A percentile compares a stretch with the other conserved stretches of the same genome.
These are phyloP conservation scores for Tachina lurida DNA, from an alignment of 2,888 invertebrate genomes.

Conservation along the genomic window DNA sequence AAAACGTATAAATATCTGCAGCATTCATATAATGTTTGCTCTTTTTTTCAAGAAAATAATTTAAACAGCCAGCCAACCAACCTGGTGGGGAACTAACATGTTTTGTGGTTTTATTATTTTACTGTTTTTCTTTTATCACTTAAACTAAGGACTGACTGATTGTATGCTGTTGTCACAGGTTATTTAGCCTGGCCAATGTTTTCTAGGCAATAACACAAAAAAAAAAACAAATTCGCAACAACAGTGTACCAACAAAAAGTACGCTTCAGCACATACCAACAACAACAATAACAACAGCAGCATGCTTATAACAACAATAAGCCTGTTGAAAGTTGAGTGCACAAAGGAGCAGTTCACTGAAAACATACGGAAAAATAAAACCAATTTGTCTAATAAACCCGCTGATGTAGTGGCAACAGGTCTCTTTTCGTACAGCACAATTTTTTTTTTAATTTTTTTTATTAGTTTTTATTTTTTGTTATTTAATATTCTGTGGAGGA, in stretches of 20 bases:
- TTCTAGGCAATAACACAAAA: conserved; percentile 20
- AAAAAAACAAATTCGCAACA: conserved; percentile 36
- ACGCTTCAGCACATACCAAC: conserved; percentile 22
- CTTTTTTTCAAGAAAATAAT: conserved; percentile 7
- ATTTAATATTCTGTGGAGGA: conserved; percentile 49
- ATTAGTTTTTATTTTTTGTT: not conserved
- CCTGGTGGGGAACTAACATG: conserved; percentile 45
- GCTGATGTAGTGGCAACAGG: conserved; percentile 70
- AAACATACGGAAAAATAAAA: conserved; percentile 60
- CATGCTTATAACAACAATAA: not conserved
- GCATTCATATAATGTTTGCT: conserved; percentile 48
- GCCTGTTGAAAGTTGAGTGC: not conserved
- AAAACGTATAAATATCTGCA: conserved; percentile 33
- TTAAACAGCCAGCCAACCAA: conserved; percentile 12
- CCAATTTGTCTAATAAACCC: conserved; percentile 74
- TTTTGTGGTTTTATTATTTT: conserved; percentile 4
- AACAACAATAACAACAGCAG: not conserved
- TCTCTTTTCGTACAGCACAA: conserved; percentile 53
- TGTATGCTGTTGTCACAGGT: conserved; percentile 67
- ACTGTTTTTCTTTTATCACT: not conserved
- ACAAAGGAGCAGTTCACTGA: conserved; percentile 31
- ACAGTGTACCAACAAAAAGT: conserved; percentile 6
- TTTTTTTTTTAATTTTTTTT: conserved; percentile 6
- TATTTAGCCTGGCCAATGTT: conserved; percentile 59
- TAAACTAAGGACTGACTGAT: conserved; percentile 53